phyloP scores from a whole-genome alignment of 2,888 invertebrate species.

The Parelbella ahira region DNA sequence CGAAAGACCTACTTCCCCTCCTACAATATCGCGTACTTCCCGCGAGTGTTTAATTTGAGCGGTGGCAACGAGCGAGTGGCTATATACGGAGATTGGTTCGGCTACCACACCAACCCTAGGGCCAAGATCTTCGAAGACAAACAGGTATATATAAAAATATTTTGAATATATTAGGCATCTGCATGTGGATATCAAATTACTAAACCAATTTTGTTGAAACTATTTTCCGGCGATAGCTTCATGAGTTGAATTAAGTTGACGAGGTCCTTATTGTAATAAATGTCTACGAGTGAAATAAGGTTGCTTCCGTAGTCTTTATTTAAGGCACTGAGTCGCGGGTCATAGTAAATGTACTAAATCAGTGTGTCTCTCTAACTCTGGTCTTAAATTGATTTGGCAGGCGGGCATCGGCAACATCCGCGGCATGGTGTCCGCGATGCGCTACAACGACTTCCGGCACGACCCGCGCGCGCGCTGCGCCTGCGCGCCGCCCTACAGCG shows the following conservation, averaged over 20 bases:
- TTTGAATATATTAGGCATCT: too few relatives aligned
- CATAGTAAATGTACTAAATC: background rate
- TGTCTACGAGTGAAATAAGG: too few relatives aligned
- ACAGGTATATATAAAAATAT: too few relatives aligned
- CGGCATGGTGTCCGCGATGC: conserved; percentile 80
- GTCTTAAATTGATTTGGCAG: too few relatives aligned
- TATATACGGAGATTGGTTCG: conserved; percentile 79
- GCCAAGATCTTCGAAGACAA: conserved; percentile 77
- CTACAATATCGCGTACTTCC: conserved; percentile 85
- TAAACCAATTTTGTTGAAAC: too few relatives aligned
- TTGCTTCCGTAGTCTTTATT: too few relatives aligned
- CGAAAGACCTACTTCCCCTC: conserved; percentile 82
- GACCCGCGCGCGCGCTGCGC: conserved; percentile 84
- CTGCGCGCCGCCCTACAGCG: conserved; percentile 86
- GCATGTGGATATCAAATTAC: too few relatives aligned
- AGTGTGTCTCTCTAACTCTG: conserved; percentile 36
- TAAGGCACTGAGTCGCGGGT: too few relatives aligned
- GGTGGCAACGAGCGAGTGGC: conserved; percentile 79
- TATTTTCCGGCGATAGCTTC: too few relatives aligned
- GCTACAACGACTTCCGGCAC: conserved; percentile 86
- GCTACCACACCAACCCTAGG: conserved; percentile 82
- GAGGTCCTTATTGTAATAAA: too few relatives aligned
- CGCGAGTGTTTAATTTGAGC: conserved; percentile 82
- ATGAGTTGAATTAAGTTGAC: too few relatives aligned
- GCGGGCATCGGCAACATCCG: conserved; percentile 74